phyloP scores from a whole-genome alignment of 2,113 vertebrate genomes.

The Epinephelus fuscoguttatus region DNA sequence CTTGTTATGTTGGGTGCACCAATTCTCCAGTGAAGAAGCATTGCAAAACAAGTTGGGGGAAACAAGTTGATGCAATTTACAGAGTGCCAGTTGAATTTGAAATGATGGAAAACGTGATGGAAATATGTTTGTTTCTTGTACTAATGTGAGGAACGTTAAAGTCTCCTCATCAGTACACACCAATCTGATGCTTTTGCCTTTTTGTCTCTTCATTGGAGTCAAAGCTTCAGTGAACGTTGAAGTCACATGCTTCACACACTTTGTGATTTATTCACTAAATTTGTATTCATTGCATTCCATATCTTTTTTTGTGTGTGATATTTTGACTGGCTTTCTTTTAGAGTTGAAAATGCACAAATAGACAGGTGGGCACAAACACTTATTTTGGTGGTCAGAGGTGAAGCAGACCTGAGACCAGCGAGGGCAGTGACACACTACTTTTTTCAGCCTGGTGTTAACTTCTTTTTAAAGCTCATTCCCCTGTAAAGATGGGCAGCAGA shows the following conservation, averaged over 20 bases:
- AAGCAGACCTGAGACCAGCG: not conserved
- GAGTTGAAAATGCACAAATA: not conserved
- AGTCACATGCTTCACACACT: no score
- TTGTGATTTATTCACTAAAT: not conserved
- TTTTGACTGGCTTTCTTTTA: not conserved
- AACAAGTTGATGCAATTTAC: not conserved
- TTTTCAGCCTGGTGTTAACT: slow-evolving; percentile 37
- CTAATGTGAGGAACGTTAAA: not conserved
- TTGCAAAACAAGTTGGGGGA: not conserved
- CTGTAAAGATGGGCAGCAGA: slow-evolving; percentile 22
- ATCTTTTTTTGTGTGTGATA: not conserved
- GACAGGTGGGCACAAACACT: not conserved
- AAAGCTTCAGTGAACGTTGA: no score
- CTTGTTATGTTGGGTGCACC: no score
- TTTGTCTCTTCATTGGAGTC: no score
- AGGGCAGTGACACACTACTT: not conserved
- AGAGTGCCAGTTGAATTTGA: not conserved
- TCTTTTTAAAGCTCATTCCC: slow-evolving; percentile 7
- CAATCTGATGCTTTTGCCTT: not conserved
- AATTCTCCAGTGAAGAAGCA: not conserved
- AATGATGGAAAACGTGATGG: not conserved
- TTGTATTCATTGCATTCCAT: not conserved
- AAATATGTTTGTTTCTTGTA: not conserved
- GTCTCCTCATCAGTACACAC: not conserved
- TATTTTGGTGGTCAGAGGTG: not conserved